Evolutionary conservation across 2,113 vertebrate species (phyloP).

Genomic region (Oophaga pumilio): DNA sequence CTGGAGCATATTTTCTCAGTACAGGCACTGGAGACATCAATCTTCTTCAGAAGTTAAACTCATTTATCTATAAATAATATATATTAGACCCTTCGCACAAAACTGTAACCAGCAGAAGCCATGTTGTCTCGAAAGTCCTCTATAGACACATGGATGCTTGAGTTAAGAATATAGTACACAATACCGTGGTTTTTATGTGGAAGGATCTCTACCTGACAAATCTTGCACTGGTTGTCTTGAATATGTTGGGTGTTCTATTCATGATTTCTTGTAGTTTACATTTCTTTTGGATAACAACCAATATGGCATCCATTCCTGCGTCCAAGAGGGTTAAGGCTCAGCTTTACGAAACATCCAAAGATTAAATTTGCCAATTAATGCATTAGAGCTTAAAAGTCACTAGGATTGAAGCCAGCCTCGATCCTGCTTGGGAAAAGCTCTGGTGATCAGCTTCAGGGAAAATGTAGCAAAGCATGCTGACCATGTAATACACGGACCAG

Average conservation of each 20-base stretch:
- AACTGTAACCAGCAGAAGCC: not conserved
- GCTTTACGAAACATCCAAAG: not conserved
- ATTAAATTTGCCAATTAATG: not conserved
- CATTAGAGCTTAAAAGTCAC: not conserved
- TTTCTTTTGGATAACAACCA: not conserved
- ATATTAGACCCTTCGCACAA: not conserved
- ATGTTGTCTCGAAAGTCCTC: not conserved
- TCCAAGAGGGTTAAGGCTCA: not conserved
- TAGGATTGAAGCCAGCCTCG: not conserved
- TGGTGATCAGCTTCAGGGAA: no score
- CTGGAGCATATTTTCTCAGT: not conserved
- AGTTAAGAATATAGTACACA: not conserved
- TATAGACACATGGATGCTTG: not conserved
- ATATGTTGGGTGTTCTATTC: not conserved
- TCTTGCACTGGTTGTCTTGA: constrained; percentile 5
- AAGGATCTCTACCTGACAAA: not conserved
- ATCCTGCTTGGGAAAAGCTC: not conserved
- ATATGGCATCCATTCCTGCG: not conserved
- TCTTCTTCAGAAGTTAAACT: not conserved
- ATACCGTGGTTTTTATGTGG: not conserved
- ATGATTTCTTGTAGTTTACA: not conserved
- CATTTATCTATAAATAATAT: not conserved
- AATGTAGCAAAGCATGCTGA: no score
- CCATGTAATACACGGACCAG: not conserved
- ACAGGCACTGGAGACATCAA: not conserved